Base-by-base conservation (phyloP, 2,888 invertebrate genomes). In the Anagyrus pseudococci region DNA sequence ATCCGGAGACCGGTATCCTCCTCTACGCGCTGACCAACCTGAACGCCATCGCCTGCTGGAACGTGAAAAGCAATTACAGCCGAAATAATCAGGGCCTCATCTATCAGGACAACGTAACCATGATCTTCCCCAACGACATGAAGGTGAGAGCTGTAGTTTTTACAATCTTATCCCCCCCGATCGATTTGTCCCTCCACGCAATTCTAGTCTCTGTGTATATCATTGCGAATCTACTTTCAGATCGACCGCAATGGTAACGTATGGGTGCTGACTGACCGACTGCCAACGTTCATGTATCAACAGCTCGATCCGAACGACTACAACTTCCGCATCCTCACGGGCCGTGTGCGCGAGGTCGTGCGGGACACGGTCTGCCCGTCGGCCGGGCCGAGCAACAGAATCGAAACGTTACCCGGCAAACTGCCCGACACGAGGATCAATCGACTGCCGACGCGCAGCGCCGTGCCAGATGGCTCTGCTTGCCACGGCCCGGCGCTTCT, bases 31-130 rank as follows among this genome's bases (percentile, higher is more conserved):
- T 92, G 57, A 86, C 91, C 0, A 91, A 92, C 73, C 76, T 90
- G 19, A 91, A 92, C 73, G 89, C 91, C 0, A 87, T 92, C 0
- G 91, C 89, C 0, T 92, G 92, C 72, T 92, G 92, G 92, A 87
- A 86, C 70, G 89, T 90, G 0, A 86, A 88, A 0, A 88, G 87
- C 69, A 85, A 85, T 47, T 91, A 91, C 72, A 85, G 84, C 4
- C 87, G 88, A 81, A 86, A 87, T 67, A 88, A 89, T 8, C 91
- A 91, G 75, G 90, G 89, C 3, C 83, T 89, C 41, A 86, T 92
- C 53, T 90, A 86, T 67, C 88, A 87, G 87, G 89, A 87, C 72
- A 85, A 89, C 62, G 84, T 83, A 1, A 88, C 88, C 1, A 88
- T 92, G 88, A 83, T 91, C 1, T 92, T 91, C 71, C 91, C 92